A percentile compares a stretch with the other conserved stretches of the same genome.
These are phyloP conservation scores for Melipona beecheii DNA, from an alignment of 2,888 invertebrate species.

Conservation along the genomic window DNA sequence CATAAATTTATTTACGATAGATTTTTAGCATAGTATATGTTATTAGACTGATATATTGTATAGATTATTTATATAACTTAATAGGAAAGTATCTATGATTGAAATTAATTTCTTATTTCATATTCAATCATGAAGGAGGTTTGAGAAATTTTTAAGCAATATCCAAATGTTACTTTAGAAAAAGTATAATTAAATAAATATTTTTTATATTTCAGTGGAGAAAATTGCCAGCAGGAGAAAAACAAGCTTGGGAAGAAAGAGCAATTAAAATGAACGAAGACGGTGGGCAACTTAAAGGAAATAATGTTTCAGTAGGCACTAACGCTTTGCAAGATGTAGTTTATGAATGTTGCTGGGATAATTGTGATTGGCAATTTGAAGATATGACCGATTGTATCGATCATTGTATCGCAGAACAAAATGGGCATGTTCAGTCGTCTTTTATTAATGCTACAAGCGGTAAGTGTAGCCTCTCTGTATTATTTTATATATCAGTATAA, in stretches of 20 bases:
- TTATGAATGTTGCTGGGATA: constrained; percentile 96
- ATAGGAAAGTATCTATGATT: constrained; percentile 44
- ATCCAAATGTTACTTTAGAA: constrained; percentile 6
- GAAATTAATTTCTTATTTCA: constrained; percentile 33
- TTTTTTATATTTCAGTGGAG: constrained; percentile 91
- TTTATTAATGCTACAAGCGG: constrained; percentile 84
- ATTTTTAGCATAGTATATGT: not conserved
- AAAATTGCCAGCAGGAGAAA: constrained; percentile 93
- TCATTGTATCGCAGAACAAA: constrained; percentile 93
- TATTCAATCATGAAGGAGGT: constrained; percentile 17
- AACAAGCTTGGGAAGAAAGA: constrained; percentile 97
- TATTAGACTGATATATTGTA: constrained; percentile 13
- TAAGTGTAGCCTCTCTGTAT: constrained; percentile 63
- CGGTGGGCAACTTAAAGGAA: constrained; percentile 86
- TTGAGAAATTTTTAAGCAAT: constrained; percentile 14
- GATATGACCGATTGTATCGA: constrained; percentile 94
- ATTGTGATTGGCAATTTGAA: constrained; percentile 97
- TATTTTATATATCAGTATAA: not conserved
- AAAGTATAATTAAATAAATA: constrained; percentile 22
- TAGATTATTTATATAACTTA: constrained; percentile 1
- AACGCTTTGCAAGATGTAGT: constrained; percentile 85
- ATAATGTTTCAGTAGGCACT: constrained; percentile 74
- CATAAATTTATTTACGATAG: not conserved
- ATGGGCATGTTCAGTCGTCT: constrained; percentile 89
- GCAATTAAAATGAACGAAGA: constrained; percentile 95